Conservation (phyloP, 2,797 vertebrate species). For the Rhinichthys osculus region DNA sequence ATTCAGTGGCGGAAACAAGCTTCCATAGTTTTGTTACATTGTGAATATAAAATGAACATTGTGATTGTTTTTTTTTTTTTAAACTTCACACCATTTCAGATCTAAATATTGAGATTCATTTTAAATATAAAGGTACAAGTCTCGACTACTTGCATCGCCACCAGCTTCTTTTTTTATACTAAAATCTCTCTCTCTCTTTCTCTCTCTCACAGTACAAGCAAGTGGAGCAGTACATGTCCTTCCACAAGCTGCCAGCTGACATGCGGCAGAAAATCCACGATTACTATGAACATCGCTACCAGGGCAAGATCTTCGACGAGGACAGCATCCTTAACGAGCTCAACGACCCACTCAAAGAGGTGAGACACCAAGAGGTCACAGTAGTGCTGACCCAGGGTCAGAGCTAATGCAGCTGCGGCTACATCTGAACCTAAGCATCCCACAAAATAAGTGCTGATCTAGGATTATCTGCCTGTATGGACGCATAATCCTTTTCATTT, state of each 20-base stretch:
- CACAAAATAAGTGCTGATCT: slow-evolving; percentile 18
- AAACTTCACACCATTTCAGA: no score
- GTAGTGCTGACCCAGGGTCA: slow-evolving; percentile 8
- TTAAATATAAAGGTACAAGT: not conserved
- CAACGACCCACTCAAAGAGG: slow-evolving; percentile 97
- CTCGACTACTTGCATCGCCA: not conserved
- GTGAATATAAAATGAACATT: not conserved
- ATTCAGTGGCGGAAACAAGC: no score
- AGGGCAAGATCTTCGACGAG: slow-evolving; percentile 98
- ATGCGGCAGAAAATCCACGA: slow-evolving; percentile 99
- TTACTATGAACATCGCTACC: slow-evolving; percentile 98
- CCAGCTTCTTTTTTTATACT: slow-evolving; percentile 65
- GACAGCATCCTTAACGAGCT: slow-evolving; percentile 98
- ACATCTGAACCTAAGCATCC: slow-evolving; percentile 1
- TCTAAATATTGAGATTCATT: not conserved
- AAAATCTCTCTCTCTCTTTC: slow-evolving; percentile 42
- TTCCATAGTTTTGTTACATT: not conserved
- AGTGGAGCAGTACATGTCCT: slow-evolving; percentile 99
- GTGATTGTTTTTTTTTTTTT: not conserved
- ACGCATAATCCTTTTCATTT: slow-evolving; percentile 13
- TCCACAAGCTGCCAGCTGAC: slow-evolving; percentile 98
- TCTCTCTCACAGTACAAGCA: slow-evolving; percentile 90
- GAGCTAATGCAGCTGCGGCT: not conserved
- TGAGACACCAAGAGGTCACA: slow-evolving; percentile 70
- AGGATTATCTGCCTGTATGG: slow-evolving; percentile 24